These are phyloP conservation scores for Philhelius pedissequus DNA, from an alignment of 2,888 invertebrate species.

Conservation along the genomic window DNA sequence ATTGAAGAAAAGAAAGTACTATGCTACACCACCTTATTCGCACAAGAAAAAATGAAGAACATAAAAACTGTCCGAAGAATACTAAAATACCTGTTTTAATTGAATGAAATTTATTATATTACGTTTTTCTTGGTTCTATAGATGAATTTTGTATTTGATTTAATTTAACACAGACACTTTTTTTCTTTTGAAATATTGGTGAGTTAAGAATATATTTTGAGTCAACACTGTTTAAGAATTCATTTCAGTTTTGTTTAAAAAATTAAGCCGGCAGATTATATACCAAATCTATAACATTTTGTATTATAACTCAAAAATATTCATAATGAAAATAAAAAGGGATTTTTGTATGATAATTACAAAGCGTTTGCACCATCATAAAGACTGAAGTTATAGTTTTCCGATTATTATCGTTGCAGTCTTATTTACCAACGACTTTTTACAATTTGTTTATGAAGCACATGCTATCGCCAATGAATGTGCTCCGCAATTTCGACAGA, in stretches of 20 bases:
- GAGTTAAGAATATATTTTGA: slow-evolving; percentile 36
- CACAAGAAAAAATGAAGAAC: slow-evolving; percentile 71
- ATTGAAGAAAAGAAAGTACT: slow-evolving; percentile 77
- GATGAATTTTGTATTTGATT: slow-evolving; percentile 44
- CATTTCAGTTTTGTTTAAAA: background rate
- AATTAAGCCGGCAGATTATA: no score
- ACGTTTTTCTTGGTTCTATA: slow-evolving; percentile 30
- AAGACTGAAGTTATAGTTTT: no score
- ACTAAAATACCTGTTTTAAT: slow-evolving; percentile 44
- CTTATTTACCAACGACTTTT: no score
- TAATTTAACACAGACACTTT: slow-evolving; percentile 12
- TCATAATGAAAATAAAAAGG: no score
- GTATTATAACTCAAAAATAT: no score
- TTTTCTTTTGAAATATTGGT: background rate
- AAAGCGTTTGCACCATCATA: no score
- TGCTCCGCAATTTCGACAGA: no score
- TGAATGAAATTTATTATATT: slow-evolving; percentile 13
- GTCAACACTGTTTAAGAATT: background rate
- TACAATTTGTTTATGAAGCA: no score
- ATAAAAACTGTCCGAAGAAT: background rate
- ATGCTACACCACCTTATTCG: slow-evolving; percentile 74
- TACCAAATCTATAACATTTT: no score
- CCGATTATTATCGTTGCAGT: no score
- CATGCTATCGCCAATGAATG: no score
- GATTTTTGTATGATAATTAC: no score